Conservation (phyloP, 2,888 invertebrate species). For the Molanna angustata region DNA sequence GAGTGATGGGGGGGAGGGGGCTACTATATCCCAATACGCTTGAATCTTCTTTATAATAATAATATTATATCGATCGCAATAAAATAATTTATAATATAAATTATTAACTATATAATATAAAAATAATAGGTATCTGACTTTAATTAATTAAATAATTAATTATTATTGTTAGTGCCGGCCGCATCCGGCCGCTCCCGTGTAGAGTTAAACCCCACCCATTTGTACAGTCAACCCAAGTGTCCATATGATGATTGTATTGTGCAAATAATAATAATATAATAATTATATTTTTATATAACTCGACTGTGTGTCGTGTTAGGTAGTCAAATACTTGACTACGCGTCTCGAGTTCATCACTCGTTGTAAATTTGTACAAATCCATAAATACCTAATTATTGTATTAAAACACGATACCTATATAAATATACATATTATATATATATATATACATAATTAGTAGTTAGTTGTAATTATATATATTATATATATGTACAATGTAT, state of each 20-base stretch:
- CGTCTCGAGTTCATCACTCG: too few species aligned
- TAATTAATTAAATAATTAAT: constrained; percentile 14
- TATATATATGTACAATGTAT: neutral
- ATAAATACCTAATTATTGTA: too few species aligned
- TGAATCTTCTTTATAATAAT: constrained; percentile 11
- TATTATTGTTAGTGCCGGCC: constrained; percentile 20
- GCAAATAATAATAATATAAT: neutral
- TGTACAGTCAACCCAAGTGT: constrained; percentile 29
- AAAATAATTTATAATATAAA: too few species aligned
- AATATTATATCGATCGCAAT: too few species aligned
- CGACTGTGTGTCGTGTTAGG: too few species aligned
- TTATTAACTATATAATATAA: too few species aligned
- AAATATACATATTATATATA: neutral
- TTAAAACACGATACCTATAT: neutral
- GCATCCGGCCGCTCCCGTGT: constrained; percentile 12
- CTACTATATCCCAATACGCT: constrained; percentile 33
- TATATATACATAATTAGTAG: neutral
- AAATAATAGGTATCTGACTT: too few species aligned
- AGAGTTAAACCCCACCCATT: too few species aligned
- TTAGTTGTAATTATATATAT: neutral
- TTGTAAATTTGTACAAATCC: too few species aligned
- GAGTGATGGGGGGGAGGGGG: constrained; percentile 43
- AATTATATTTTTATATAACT: neutral
- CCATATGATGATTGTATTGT: constrained; percentile 9
- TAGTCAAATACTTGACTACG: too few species aligned